phyloP scores from a whole-genome alignment of 2,888 invertebrate genomes.

The Thyatira batis region DNA sequence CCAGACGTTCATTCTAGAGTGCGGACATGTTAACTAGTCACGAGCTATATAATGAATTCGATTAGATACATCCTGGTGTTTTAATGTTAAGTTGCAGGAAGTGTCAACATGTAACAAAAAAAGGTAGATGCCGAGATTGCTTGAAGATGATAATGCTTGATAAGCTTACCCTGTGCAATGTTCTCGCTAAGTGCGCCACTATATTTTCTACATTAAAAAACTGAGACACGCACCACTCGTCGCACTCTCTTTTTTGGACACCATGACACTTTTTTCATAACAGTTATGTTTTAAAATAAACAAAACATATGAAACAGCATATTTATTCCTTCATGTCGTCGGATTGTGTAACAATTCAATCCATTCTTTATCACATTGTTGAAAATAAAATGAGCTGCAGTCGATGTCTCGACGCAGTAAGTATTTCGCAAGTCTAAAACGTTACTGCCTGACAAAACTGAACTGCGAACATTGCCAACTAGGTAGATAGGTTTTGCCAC shows the following conservation, averaged over 20 bases:
- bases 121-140: conserved; percentile 5
- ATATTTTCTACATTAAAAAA: conserved; percentile 43
- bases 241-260: conserved; percentile 64
- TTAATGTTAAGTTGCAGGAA: conserved; percentile 5
- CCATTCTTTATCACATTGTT: conserved; percentile 4
- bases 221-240: conserved; percentile 63
- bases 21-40: no score
- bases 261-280: conserved; percentile 55
- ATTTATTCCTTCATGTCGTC: not conserved
- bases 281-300: not conserved
- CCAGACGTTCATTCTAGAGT: no score
- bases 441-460: conserved; percentile 64
- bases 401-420: conserved; percentile 49
- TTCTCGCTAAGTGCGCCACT: conserved; percentile 46
- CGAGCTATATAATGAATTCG: no score
- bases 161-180: conserved; percentile 44
- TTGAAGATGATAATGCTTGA: conserved; percentile 25
- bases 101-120: conserved; percentile 11
- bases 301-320: not conserved
- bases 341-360: conserved; percentile 7
- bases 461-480: conserved; percentile 66
- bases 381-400: conserved; percentile 21
- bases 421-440: conserved; percentile 68
- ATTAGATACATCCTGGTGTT: no score
- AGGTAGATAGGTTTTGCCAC: conserved; percentile 71